Evolutionary conservation across 1,140 invertebrate species (phyloP).

Genomic region (Lanistes nyassanus): DNA sequence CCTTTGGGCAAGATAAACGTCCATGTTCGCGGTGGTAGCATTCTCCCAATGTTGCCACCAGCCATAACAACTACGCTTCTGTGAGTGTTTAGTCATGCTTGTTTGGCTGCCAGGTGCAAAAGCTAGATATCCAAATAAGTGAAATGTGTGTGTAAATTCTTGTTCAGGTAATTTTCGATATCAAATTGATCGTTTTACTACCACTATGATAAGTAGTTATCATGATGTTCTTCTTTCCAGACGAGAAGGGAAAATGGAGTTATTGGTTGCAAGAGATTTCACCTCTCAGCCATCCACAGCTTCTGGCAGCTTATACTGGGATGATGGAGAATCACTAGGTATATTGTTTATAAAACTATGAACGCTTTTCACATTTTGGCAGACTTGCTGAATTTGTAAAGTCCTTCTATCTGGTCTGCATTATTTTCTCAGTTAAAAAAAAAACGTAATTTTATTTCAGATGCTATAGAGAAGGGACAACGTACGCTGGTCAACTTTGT

Average conservation of each 20-base stretch:
- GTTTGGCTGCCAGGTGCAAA: not conserved
- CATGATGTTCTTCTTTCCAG: constrained; percentile 35
- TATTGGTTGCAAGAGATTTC: constrained; percentile 59
- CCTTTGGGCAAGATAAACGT: constrained; percentile 23
- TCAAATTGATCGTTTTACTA: too few species aligned
- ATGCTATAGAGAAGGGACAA: not conserved
- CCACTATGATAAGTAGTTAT: too few species aligned
- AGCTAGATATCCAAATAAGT: too few species aligned
- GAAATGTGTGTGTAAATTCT: too few species aligned
- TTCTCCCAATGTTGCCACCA: constrained; percentile 77
- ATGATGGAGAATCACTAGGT: constrained; percentile 61
- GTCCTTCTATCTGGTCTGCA: not conserved
- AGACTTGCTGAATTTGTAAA: not conserved
- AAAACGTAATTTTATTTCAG: not conserved
- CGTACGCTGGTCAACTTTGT: not conserved
- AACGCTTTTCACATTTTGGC: not conserved
- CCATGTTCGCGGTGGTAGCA: constrained; percentile 76
- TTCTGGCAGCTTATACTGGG: constrained; percentile 57
- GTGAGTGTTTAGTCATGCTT: constrained; percentile 2
- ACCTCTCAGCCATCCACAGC: constrained; percentile 38
- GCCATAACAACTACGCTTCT: constrained; percentile 72
- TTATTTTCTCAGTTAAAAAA: too few species aligned
- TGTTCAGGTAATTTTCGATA: too few species aligned
- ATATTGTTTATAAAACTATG: not conserved
- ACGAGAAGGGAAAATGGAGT: constrained; percentile 55